Evolutionary conservation across 2,113 vertebrate genomes (phyloP).

Genomic region (Corythoichthys haematopterus): DNA sequence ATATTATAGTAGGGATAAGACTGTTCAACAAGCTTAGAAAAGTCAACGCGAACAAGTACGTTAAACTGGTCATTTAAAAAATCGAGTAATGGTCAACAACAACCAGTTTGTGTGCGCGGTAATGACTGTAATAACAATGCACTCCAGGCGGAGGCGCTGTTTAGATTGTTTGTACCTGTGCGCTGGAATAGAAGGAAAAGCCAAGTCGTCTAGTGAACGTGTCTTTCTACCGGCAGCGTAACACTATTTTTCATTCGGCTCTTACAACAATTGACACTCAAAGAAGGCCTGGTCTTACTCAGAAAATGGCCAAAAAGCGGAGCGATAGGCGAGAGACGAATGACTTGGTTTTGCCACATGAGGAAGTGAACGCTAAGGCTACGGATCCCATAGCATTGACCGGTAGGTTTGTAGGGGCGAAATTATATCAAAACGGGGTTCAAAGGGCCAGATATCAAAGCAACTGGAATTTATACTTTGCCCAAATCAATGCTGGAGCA

Average conservation of each 20-base stretch:
- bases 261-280: too few species aligned
- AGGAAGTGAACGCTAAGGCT: conserved; percentile 43
- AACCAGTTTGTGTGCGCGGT: neutral
- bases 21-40: too few species aligned
- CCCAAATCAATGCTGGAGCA: neutral
- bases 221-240: conserved; percentile 21
- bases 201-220: conserved; percentile 23
- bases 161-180: neutral
- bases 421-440: neutral
- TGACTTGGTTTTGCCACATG: conserved; percentile 21
- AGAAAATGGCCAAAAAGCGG: conserved; percentile 70
- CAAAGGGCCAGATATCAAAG: neutral
- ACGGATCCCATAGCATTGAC: conserved; percentile 33
- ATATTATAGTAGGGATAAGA: too few species aligned
- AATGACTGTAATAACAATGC: neutral
- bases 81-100: neutral
- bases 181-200: conserved; percentile 30
- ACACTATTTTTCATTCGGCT: neutral
- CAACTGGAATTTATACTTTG: neutral
- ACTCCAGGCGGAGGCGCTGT: conserved; percentile 32
- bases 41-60: too few species aligned
- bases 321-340: conserved; percentile 59
- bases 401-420: conserved; percentile 55
- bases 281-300: neutral
- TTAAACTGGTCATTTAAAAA: neutral